Percentiles rank a stretch among this genome's conserved stretches.
Conservation (phyloP, 2,797 vertebrate genomes). For the Coluber constrictor region DNA sequence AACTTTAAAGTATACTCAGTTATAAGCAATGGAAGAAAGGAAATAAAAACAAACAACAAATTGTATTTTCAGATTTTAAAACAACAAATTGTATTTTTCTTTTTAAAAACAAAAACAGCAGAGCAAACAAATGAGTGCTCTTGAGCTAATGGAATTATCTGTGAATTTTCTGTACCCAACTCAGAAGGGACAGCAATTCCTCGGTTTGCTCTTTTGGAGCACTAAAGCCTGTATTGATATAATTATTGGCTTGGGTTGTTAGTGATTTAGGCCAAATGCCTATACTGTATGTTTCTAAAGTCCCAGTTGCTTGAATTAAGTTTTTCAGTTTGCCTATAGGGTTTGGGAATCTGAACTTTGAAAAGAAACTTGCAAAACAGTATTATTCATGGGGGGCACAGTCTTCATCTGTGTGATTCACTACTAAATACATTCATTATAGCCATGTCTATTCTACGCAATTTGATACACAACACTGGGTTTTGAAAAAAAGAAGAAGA, state of each 20-base stretch:
- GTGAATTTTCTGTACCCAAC: conserved; percentile 67
- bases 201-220: conserved; percentile 73
- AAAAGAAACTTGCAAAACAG: conserved; percentile 80
- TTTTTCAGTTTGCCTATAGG: conserved; percentile 76
- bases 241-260: conserved; percentile 83
- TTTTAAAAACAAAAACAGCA: conserved; percentile 56
- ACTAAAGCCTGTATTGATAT: conserved; percentile 77
- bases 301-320: conserved; percentile 78
- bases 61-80: conserved; percentile 55
- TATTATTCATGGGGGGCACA: conserved; percentile 83
- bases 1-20: conserved; percentile 60
- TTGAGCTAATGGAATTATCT: conserved; percentile 73
- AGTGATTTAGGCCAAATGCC: conserved; percentile 85
- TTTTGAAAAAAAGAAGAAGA: conserved; percentile 62
- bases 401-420: conserved; percentile 86
- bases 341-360: conserved; percentile 74
- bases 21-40: conserved; percentile 34
- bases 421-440: conserved; percentile 90
- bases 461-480: conserved; percentile 85
- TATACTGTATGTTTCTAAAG: conserved; percentile 77
- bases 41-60: conserved; percentile 50
- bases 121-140: conserved; percentile 62
- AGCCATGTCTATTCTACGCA: conserved; percentile 82
- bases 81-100: conserved; percentile 62
- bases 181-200: conserved; percentile 72